These are phyloP conservation scores for Horisme vitalbata DNA, from an alignment of 2,888 invertebrate genomes.

Conservation along the genomic window DNA sequence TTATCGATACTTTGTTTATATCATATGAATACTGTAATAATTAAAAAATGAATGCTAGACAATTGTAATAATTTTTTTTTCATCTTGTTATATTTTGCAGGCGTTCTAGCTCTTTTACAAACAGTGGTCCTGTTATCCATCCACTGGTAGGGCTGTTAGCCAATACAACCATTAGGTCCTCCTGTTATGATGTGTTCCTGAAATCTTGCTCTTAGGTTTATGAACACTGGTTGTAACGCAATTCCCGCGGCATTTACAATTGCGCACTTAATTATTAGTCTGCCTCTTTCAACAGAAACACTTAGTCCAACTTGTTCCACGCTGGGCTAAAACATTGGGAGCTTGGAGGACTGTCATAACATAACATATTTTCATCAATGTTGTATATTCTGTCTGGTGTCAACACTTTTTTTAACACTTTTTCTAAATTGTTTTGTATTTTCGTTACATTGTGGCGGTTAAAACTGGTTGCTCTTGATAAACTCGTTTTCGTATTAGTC, in stretches of 20 bases:
- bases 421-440: neutral
- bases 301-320: constrained; percentile 21
- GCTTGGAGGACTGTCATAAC: constrained; percentile 36
- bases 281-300: constrained; percentile 34
- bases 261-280: constrained; percentile 32
- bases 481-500: neutral
- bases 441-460: neutral
- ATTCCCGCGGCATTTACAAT: constrained; percentile 36
- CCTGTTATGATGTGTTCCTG: constrained; percentile 31
- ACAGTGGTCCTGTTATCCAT: too few relatives aligned
- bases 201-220: constrained; percentile 27
- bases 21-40: too few relatives aligned
- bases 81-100: neutral
- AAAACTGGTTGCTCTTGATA: neutral
- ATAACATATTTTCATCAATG: constrained; percentile 39
- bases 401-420: too few relatives aligned
- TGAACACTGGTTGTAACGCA: constrained; percentile 37
- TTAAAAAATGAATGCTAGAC: too few relatives aligned
- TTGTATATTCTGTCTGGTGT: constrained; percentile 16
- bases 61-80: too few relatives aligned
- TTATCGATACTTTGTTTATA: too few relatives aligned
- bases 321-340: constrained; percentile 32
- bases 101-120: neutral
- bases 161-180: constrained; percentile 33
- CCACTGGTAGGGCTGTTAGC: constrained; percentile 39